Conservation (phyloP, 2,113 vertebrate genomes). For the Cynocephalus volans region DNA sequence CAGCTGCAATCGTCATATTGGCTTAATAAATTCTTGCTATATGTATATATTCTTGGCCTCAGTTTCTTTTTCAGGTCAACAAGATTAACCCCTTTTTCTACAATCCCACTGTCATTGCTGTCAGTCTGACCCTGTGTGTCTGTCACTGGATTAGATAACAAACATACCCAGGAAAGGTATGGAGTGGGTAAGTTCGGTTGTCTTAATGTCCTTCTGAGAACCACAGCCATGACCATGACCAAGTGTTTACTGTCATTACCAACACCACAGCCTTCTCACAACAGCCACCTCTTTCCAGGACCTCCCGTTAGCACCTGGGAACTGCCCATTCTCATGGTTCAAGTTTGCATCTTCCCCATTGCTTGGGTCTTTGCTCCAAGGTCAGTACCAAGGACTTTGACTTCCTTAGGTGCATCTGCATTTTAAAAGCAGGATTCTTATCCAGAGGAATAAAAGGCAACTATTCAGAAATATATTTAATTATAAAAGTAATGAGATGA, state of each 20-base stretch:
- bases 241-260: fast-evolving
- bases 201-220: not conserved
- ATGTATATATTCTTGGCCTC: no score
- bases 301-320: no score
- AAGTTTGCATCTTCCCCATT: no score
- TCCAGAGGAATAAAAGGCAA: not conserved
- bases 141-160: not conserved
- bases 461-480: slow-evolving; percentile 22
- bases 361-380: not conserved
- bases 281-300: not conserved
- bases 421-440: slow-evolving; percentile 31
- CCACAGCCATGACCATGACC: not conserved
- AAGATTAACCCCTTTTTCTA: not conserved
- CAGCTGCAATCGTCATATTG: no score
- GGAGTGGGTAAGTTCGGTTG: not conserved
- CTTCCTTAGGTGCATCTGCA: not conserved
- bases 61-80: no score
- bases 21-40: no score
- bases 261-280: fast-evolving
- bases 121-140: not conserved
- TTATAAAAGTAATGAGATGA: slow-evolving; percentile 14
- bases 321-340: not conserved
- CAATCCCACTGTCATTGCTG: not conserved
- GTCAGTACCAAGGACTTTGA: not conserved
- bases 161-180: not conserved